phyloP scores from a whole-genome alignment of 1,140 invertebrate species.

The Dendrolimus kikuchii region DNA sequence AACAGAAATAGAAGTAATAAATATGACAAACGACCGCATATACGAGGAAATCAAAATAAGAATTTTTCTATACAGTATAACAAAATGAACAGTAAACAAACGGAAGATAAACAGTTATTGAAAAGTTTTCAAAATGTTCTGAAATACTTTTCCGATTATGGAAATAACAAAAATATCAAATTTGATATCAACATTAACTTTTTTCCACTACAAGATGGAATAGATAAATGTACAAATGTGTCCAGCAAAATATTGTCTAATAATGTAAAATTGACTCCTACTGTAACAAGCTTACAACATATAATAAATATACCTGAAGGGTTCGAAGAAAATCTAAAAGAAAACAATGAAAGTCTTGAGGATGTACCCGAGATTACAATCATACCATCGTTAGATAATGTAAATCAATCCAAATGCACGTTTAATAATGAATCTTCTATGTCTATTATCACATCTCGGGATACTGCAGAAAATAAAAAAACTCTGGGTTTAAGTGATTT shows the following conservation, averaged over 20 bases:
- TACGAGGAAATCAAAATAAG: slow-evolving; percentile 21
- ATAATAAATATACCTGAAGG: background rate
- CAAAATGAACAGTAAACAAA: slow-evolving; percentile 15
- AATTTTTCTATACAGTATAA: slow-evolving; percentile 23
- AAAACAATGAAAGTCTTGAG: slow-evolving; percentile 1
- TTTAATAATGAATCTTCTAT: too few species aligned
- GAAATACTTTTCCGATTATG: slow-evolving; percentile 30
- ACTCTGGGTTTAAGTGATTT: slow-evolving; percentile 9
- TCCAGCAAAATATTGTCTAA: slow-evolving; percentile 3
- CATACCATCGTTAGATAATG: slow-evolving; percentile 13
- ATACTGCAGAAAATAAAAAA: too few species aligned
- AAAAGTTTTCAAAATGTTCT: slow-evolving; percentile 34
- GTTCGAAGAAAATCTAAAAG: slow-evolving; percentile 2
- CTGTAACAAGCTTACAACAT: slow-evolving; percentile 5
- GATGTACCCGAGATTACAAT: slow-evolving; percentile 9
- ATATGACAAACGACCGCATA: slow-evolving; percentile 11
- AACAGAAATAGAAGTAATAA: slow-evolving; percentile 1
- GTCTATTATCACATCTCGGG: too few species aligned
- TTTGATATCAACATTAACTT: slow-evolving; percentile 40
- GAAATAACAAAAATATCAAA: slow-evolving; percentile 30
- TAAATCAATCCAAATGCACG: slow-evolving; percentile 12
- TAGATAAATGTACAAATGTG: slow-evolving; percentile 8
- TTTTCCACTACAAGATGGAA: slow-evolving; percentile 12
- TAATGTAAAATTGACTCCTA: background rate
- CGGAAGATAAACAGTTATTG: slow-evolving; percentile 18